Evolutionary conservation across 2,888 invertebrate species (phyloP), one percentile per base, ranked within the genome.

Genomic region (Callosobruchus maculatus): DNA sequence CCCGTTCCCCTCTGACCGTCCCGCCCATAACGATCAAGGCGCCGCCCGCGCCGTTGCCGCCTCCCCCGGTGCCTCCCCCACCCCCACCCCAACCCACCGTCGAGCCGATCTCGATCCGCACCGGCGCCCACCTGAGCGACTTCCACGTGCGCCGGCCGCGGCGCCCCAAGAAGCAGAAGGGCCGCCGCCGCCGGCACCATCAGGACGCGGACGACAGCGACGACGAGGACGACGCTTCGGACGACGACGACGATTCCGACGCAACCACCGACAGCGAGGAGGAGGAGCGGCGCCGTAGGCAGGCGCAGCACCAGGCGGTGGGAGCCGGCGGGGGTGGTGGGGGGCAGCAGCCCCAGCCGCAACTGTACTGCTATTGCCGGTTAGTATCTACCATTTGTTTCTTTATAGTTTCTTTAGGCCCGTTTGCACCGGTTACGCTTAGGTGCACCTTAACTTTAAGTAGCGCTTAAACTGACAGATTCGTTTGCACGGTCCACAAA

Each of bases 351-450:
- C 79, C 79, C 67, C 83, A 83, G 72, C 84, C 84, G 0, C 84
- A 85, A 68, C 77, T 96, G 0, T 97, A 96, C 84, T 97, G 97
- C 86, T 95, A 95, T 83, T 97, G 97, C 85, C 93, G 94, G 71
- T 71, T 18, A 71, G 67, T 67, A 70, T 18, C 1, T n/a, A 26
- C 7, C 26, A 4, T 26, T 26, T 26, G 2, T 26, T 26, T 26
- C 2, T 26, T 4, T 2, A 26, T 26, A 68, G 20, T 22, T 22
- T 68, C 20, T n/a, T n/a, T n/a, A n/a, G n/a, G n/a, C n/a, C n/a
- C n/a, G n/a, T n/a, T n/a, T n/a, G n/a, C n/a, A n/a, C n/a, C n/a
- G n/a, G n/a, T n/a, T n/a, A n/a, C n/a, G n/a, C n/a, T n/a, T n/a
- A n/a, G n/a, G n/a, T n/a, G n/a, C n/a, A n/a, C n/a, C n/a, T n/a